Evolutionary conservation across 2,797 vertebrate species (phyloP), one percentile per base, ranked within the genome.

Genomic region (Artibeus lituratus): DNA sequence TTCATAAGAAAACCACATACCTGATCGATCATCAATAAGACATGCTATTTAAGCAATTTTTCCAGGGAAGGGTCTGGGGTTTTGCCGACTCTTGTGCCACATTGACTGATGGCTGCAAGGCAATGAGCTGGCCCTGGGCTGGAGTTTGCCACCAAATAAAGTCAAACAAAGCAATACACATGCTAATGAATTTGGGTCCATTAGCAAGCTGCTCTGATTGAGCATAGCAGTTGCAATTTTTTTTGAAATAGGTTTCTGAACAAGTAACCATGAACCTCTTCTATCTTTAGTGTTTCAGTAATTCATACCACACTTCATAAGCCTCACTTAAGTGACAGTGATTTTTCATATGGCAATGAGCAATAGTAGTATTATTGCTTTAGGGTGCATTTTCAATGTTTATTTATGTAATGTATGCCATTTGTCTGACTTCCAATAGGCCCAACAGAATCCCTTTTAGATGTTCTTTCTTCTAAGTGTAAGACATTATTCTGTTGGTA

Each of bases 361-460:
- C 24, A 76, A 29, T 32, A n/a, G 29, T 35, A 84, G n/a, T 19
- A 35, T 70, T 85, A n/a, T 29, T 96, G 80, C 82, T 90, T 90
- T 21, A 82, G 85, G 82, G 69, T 57, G 57, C n/a, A 82, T 92
- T 72, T 87, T 44, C 39, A 65, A 10, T 73, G 47, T 81, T 87
- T 92, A 19, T 80, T 85, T 85, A 70, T 32, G 74, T 55, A 94
- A 18, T 51, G 44, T 67, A 74, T 76, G 47, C 70, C 44, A 78
- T 94, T 35, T 80, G 73, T 72, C 86, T 93, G 55, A 83, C 88
- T 94, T 96, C n/a, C 69, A 93, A 51, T 57, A 87, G 51, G 10
- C 12, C 47, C 57, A 92, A 35, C 2, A 80, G 59, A 93, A 95
- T 93, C 92, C 91, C n/a, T 94, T 92, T 91, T 67, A 93, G 37